Evolutionary conservation across 2,888 invertebrate genomes (phyloP).

Genomic region (Tipula helvola): DNA sequence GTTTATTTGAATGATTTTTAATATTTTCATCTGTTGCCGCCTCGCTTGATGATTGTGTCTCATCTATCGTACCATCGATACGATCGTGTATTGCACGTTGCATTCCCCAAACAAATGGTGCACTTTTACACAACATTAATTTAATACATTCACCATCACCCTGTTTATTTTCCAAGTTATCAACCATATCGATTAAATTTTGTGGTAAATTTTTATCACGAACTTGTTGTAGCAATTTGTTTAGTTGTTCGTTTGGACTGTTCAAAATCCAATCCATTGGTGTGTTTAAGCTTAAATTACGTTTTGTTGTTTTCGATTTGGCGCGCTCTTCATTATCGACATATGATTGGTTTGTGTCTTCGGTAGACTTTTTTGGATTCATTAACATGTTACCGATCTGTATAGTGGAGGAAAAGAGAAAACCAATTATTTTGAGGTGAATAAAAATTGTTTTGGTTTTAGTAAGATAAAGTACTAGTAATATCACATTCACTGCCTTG

Average conservation of each 20-base stretch:
- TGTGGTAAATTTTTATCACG: slow-evolving; percentile 49
- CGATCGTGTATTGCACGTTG: slow-evolving; percentile 47
- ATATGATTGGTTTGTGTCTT: slow-evolving; percentile 21
- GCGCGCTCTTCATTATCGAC: neutral
- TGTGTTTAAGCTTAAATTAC: slow-evolving; percentile 22
- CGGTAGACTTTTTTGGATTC: slow-evolving; percentile 28
- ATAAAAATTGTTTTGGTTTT: neutral
- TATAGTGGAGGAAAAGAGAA: neutral
- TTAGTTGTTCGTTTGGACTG: slow-evolving; percentile 44
- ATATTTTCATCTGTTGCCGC: neutral
- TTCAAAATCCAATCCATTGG: slow-evolving; percentile 47
- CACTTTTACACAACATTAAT: slow-evolving; percentile 61
- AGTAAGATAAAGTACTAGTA: neutral
- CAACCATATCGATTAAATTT: slow-evolving; percentile 45
- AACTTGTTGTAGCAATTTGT: slow-evolving; percentile 44
- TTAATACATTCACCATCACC: slow-evolving; percentile 57
- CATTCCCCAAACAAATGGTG: slow-evolving; percentile 65
- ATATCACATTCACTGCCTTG: neutral
- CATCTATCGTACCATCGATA: slow-evolving; percentile 23
- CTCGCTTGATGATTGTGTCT: slow-evolving; percentile 21
- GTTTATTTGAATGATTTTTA: slow-evolving; percentile 12
- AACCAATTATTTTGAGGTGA: neutral
- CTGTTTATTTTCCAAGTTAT: slow-evolving; percentile 39
- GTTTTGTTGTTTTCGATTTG: slow-evolving; percentile 15
- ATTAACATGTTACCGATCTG: neutral